phyloP scores from a whole-genome alignment of 2,888 invertebrate species.

The Anarsia innoxiella region DNA sequence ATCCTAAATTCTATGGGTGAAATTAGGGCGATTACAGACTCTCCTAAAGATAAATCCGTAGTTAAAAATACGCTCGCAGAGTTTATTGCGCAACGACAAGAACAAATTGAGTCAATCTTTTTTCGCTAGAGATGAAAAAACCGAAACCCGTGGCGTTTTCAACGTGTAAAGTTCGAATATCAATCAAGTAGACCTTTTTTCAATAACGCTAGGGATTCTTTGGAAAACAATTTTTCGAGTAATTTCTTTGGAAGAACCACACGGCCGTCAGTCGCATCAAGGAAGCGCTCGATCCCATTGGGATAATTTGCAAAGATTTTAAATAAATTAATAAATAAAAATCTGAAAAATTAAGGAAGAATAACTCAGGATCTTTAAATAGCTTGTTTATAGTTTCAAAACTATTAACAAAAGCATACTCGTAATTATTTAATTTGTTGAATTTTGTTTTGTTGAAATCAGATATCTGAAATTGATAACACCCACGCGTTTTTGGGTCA shows the following conservation, averaged over 20 bases:
- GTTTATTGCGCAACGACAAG: constrained; percentile 69
- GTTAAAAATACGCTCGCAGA: constrained; percentile 61
- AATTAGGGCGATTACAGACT: constrained; percentile 58
- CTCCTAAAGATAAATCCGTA: constrained; percentile 58
- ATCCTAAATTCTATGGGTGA: constrained; percentile 45
- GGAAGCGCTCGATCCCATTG: constrained; percentile 29
- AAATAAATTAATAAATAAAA: no score
- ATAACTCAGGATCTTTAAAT: no score
- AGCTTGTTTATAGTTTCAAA: no score
- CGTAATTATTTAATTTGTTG: no score
- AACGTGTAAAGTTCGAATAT: constrained; percentile 70
- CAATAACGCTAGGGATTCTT: constrained; percentile 60
- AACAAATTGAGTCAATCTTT: constrained; percentile 73
- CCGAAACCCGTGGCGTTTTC: constrained; percentile 62
- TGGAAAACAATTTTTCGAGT: constrained; percentile 58
- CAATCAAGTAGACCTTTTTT: constrained; percentile 71
- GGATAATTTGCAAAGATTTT: constrained; percentile 39
- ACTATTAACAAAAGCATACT: no score
- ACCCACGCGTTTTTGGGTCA: no score
- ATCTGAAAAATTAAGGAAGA: no score
- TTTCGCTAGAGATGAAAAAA: constrained; percentile 63
- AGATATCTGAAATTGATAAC: no score
- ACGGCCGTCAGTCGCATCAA: constrained; percentile 39
- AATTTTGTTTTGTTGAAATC: no score
- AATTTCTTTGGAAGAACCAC: constrained; percentile 52